Evolutionary conservation across 2,797 vertebrate species (phyloP), one percentile per base, ranked within the genome.

Genomic region (Hyperoplus immaculatus): DNA sequence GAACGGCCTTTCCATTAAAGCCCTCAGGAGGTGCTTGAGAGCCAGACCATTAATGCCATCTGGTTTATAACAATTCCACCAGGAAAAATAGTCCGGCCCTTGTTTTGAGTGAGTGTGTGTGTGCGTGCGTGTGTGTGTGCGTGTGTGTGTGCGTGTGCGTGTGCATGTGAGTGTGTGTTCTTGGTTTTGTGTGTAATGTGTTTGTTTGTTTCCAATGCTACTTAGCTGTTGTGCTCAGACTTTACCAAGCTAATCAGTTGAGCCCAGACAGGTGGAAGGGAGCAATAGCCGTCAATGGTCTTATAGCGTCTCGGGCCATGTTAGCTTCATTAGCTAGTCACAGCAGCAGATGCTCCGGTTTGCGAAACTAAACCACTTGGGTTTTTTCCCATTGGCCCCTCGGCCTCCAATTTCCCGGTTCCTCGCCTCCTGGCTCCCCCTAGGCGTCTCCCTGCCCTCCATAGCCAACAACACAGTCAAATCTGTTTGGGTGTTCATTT

Each of bases 311-410:
- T 81, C 72, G 53, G 43, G 86, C 78, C 69, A 51, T 18, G 55
- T 91, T 88, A 84, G 83, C 85, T 77, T 88, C 78, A 81, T 88
- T 81, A 88, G 74, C 75, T 61, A 80, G 87, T 89, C 90, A 69
- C 55, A 77, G 73, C 66, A 84, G 59, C 89, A 92, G 88, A 89
- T 92, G 89, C 85, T 88, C 64, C 16, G 63, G 29, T 29, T 75
- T 86, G 75, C 84, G 72, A 77, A 72, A 78, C 81, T 11, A 0
- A 80, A 77, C 66, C 82, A 65, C 78, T 77, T 46, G 83, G 75
- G 84, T 61, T 54, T 75, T 78, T 29, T 29, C 29, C 78, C 46
- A 50, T 75, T 78, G 47, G 61, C 71, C 78, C 81, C 68, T 72
- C 64, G 67, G 78, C 84, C 59, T 70, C 81, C 70, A 67, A 41